phyloP scores from a whole-genome alignment of 2,888 invertebrate species.

The Phaedon cochleariae region DNA sequence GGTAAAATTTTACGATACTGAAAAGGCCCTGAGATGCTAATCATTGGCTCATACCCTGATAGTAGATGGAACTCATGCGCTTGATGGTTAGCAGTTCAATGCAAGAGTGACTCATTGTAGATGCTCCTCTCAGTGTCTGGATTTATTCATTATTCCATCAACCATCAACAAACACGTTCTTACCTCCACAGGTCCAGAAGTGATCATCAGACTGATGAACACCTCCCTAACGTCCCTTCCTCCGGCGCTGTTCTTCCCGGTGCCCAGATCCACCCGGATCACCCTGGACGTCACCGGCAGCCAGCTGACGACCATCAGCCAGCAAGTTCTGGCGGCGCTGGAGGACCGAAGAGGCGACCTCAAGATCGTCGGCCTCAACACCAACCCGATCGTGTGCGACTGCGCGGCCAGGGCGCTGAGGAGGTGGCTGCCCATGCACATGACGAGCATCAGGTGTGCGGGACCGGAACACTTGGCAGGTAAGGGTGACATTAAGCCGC shows the following conservation, averaged over 20 bases:
- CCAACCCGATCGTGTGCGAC: slow-evolving; percentile 86
- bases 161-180: no score
- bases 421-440: slow-evolving; percentile 77
- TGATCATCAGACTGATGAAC: slow-evolving; percentile 79
- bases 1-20: no score
- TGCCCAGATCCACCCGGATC: slow-evolving; percentile 85
- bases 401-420: slow-evolving; percentile 83
- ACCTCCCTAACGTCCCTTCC: slow-evolving; percentile 82
- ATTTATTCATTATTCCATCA: no score
- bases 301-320: slow-evolving; percentile 77
- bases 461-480: slow-evolving; percentile 77
- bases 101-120: no score
- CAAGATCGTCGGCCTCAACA: slow-evolving; percentile 75
- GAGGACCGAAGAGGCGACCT: slow-evolving; percentile 84
- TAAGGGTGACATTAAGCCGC: no score
- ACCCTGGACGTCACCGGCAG: slow-evolving; percentile 82
- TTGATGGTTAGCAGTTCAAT: no score
- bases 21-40: no score
- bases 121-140: no score
- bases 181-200: slow-evolving; percentile 63
- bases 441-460: slow-evolving; percentile 69
- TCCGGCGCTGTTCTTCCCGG: slow-evolving; percentile 84
- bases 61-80: no score
- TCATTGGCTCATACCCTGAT: no score
- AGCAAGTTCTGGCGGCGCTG: slow-evolving; percentile 80